Evolutionary conservation across 2,888 invertebrate species (phyloP).

Genomic region (Drosophila quinaria): DNA sequence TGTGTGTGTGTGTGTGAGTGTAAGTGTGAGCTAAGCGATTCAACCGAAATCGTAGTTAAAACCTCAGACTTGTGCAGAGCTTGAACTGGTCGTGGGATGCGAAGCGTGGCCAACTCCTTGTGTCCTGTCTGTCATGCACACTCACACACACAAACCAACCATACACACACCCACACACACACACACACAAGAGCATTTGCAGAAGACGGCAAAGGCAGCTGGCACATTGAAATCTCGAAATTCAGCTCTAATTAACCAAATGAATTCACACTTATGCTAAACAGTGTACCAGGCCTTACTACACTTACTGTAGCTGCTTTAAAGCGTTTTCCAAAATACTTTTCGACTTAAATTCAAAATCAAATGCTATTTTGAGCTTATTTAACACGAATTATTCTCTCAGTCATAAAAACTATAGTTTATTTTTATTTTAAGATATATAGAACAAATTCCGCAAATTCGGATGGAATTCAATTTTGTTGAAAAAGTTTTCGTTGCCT

Average conservation of each 20-base stretch:
- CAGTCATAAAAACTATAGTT: neutral
- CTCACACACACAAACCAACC: constrained; percentile 1
- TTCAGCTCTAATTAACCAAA: constrained; percentile 74
- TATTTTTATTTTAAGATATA: neutral
- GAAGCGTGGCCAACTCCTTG: constrained; percentile 29
- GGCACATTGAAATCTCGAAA: constrained; percentile 48
- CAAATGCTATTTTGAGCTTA: neutral
- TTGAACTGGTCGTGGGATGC: constrained; percentile 38
- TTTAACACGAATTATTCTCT: neutral
- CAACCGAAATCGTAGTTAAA: constrained; percentile 35
- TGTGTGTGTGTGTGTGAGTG: neutral
- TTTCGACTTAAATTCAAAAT: neutral
- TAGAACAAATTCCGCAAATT: neutral
- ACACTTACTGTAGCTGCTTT: constrained; percentile 44
- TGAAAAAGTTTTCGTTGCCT: constrained; percentile 49
- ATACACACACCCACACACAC: neutral
- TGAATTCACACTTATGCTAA: constrained; percentile 73
- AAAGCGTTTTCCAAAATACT: constrained; percentile 5
- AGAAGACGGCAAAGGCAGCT: constrained; percentile 6
- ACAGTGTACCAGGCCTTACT: constrained; percentile 34
- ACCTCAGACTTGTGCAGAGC: constrained; percentile 47
- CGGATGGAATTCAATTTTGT: constrained; percentile 45
- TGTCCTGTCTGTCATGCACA: constrained; percentile 14
- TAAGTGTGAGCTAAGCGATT: constrained; percentile 15
- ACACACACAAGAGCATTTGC: neutral